Evolutionary conservation across 2,888 invertebrate genomes (phyloP).

Genomic region (Ennomos erosarius): DNA sequence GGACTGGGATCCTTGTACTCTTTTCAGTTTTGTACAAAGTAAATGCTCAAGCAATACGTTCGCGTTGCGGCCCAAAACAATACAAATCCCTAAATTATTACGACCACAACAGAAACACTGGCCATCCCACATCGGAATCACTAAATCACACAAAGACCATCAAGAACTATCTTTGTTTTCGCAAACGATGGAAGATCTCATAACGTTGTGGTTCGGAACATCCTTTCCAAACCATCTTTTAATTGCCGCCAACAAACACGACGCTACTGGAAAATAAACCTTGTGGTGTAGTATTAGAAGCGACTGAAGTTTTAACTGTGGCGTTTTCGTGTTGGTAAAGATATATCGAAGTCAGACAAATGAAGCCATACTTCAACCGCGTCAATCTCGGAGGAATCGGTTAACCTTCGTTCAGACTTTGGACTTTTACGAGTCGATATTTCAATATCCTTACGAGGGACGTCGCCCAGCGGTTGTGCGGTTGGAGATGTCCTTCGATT

Average conservation of each 20-base stretch:
- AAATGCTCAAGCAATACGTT: too few species aligned
- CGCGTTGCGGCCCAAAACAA: slow-evolving; percentile 18
- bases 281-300: slow-evolving; percentile 35
- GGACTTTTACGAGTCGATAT: slow-evolving; percentile 81
- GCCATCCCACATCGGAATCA: slow-evolving; percentile 56
- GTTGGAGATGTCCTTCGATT: slow-evolving; percentile 32
- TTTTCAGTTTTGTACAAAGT: too few species aligned
- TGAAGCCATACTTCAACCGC: slow-evolving; percentile 79
- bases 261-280: slow-evolving; percentile 36
- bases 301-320: not conserved
- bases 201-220: slow-evolving; percentile 75
- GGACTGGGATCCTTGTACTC: too few species aligned
- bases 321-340: slow-evolving; percentile 53
- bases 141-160: slow-evolving; percentile 73
- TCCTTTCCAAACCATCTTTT: slow-evolving; percentile 57
- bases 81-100: slow-evolving; percentile 42
- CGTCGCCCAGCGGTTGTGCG: slow-evolving; percentile 25
- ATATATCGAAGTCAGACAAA: slow-evolving; percentile 80
- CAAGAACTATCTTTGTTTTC: slow-evolving; percentile 79
- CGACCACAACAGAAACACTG: slow-evolving; percentile 37
- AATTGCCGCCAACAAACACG: slow-evolving; percentile 2
- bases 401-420: slow-evolving; percentile 68
- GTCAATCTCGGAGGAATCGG: slow-evolving; percentile 73
- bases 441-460: slow-evolving; percentile 83
- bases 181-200: slow-evolving; percentile 70